Base-by-base conservation (phyloP, 2,113 vertebrate species). In the Halcyon malimbica region DNA sequence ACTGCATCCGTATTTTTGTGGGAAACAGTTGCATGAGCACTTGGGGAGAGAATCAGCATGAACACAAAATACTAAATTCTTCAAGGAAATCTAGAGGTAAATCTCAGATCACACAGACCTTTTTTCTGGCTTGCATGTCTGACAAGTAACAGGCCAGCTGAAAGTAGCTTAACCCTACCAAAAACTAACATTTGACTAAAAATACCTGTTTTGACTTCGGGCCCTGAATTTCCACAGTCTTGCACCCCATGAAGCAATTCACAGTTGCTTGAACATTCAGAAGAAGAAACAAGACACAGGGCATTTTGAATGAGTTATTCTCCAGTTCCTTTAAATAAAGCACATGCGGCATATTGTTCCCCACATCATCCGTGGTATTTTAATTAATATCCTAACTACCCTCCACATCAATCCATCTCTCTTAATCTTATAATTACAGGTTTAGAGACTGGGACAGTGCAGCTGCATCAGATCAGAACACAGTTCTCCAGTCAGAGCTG, bases 351-450 rank as follows among this genome's bases (percentile, higher is more conserved):
- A 50, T 60, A 35, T 44, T 76, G 31, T 29, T 73, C 23, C 26
- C 10, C 59, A 80, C 20, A 37, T 33, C 17, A 90, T 37, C 37
- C 23, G 29, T 0, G 1, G 46, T 77, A 83, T 90, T 95, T 88
- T 77, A 87, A 95, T 79, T 89, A 71, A 69, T 60, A 76, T 31
- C 74, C 28, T 57, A 76, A 71, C 53, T 71, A 65, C 7, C 50
- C 57, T 68, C 70, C 67, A 42, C 46, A 77, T 74, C 46, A 93
- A 83, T 77, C 67, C 50, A 88, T 74, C 50, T 83, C 44, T 83
- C 65, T 63, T 4, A 56, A 29, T 28, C 60, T 60, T 78, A 15
- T 53, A 86, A 91, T 90, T 63, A 83, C 26, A 83, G 16, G 33
- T 76, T 86, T 78, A 70, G 46, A 80, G 51, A 63, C 5, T 37